Percentiles rank a stretch among this genome's conserved stretches.
phyloP scores from a whole-genome alignment of 2,888 invertebrate genomes.

The Machimus rusticus region DNA sequence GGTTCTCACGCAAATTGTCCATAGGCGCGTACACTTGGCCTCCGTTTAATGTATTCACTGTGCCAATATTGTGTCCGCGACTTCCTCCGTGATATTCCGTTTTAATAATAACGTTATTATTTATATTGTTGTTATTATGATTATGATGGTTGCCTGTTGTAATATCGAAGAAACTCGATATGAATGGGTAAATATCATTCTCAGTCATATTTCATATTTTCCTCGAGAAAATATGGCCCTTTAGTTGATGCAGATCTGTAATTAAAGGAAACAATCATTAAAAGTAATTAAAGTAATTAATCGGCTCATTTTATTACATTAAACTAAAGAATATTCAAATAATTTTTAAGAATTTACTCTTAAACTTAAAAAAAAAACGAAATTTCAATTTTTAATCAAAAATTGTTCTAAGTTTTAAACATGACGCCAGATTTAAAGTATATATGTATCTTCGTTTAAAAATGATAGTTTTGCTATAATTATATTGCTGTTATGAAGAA shows the following conservation, averaged over 20 bases:
- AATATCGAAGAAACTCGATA: constrained; percentile 62
- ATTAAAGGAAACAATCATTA: neutral
- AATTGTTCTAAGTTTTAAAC: too few relatives aligned
- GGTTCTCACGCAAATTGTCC: constrained; percentile 50
- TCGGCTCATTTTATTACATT: neutral
- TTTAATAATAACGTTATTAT: constrained; percentile 57
- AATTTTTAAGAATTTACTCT: neutral
- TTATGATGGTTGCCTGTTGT: constrained; percentile 57
- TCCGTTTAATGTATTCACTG: constrained; percentile 47
- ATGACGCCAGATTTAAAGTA: too few relatives aligned
- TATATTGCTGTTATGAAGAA: too few relatives aligned
- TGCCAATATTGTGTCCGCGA: constrained; percentile 46
- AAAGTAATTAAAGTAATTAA: neutral
- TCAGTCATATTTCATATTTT: constrained; percentile 57
- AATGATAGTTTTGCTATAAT: too few relatives aligned
- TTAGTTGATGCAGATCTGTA: neutral
- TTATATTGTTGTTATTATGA: neutral
- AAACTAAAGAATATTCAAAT: neutral
- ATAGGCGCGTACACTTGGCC: constrained; percentile 49
- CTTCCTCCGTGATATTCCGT: constrained; percentile 52
- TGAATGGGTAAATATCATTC: constrained; percentile 61
- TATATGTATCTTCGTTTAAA: too few relatives aligned
- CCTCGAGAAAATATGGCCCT: neutral
- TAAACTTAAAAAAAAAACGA: too few relatives aligned
- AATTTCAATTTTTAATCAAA: too few relatives aligned